These are phyloP conservation scores for Melanotaenia trifasciata DNA, from an alignment of 2,797 vertebrate genomes.

Conservation along the genomic window DNA sequence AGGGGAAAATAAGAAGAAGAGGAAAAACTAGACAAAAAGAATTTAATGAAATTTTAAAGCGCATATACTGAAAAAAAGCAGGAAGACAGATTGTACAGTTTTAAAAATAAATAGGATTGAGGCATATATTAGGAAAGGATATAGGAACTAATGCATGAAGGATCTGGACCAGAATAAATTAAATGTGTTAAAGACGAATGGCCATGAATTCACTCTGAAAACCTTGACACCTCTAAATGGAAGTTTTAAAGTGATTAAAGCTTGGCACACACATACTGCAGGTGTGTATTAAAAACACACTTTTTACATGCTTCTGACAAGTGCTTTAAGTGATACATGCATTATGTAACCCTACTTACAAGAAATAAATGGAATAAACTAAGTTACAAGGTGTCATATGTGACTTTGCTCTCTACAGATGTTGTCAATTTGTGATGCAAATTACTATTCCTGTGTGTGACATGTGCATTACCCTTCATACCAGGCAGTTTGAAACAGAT, in stretches of 20 bases:
- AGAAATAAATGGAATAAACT: too few species aligned
- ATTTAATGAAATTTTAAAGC: constrained; percentile 17
- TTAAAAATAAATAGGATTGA: constrained; percentile 13
- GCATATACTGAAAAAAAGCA: constrained; percentile 41
- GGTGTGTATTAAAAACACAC: background rate
- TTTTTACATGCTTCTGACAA: too few species aligned
- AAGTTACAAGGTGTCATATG: too few species aligned
- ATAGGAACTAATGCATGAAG: constrained; percentile 16
- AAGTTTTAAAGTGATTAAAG: background rate
- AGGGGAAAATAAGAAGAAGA: constrained; percentile 8
- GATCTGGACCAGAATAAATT: background rate
- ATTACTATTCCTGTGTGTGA: background rate
- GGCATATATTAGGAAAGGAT: constrained; percentile 14
- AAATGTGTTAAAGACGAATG: constrained; percentile 5
- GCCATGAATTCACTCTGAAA: constrained; percentile 12
- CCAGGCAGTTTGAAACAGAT: constrained; percentile 12
- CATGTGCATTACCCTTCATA: background rate
- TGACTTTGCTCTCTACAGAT: too few species aligned
- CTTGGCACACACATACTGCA: background rate
- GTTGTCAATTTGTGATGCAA: constrained; percentile 14
- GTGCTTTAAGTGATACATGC: too few species aligned
- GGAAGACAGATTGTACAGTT: background rate
- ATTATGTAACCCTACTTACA: too few species aligned
- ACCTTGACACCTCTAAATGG: background rate
- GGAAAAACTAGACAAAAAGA: constrained; percentile 2